phyloP scores from a whole-genome alignment of 2,888 invertebrate species.

The Orthosia gothica region DNA sequence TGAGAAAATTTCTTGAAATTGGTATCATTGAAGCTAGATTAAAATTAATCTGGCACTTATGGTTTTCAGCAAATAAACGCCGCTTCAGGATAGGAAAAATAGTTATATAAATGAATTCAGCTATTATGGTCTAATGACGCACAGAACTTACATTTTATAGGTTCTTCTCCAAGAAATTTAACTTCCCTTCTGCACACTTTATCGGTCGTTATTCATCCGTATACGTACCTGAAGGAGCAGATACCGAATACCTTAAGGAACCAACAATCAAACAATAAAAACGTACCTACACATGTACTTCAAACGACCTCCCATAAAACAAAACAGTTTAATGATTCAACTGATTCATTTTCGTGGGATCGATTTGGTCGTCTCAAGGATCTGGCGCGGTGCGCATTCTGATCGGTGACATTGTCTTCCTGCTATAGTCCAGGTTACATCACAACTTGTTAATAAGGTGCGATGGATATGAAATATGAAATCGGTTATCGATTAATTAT shows the following conservation, averaged over 20 bases:
- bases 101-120: background rate
- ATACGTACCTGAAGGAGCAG: constrained; percentile 37
- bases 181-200: constrained; percentile 21
- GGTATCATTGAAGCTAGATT: background rate
- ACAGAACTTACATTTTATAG: constrained; percentile 11
- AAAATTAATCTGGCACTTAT: background rate
- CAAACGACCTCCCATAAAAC: constrained; percentile 82
- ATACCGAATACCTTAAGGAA: constrained; percentile 71
- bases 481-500: constrained; percentile 90
- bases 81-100: background rate
- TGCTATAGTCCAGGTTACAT: constrained; percentile 86
- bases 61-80: too few relatives aligned
- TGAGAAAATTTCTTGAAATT: background rate
- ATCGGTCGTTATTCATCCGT: constrained; percentile 29
- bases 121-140: background rate
- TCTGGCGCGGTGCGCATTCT: constrained; percentile 78
- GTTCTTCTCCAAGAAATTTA: constrained; percentile 18
- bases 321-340: constrained; percentile 80
- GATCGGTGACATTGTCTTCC: constrained; percentile 75
- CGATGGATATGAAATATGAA: constrained; percentile 88
- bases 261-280: constrained; percentile 83
- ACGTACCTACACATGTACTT: constrained; percentile 77
- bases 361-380: constrained; percentile 84
- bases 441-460: constrained; percentile 84
- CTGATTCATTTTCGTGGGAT: constrained; percentile 77